Conservation (phyloP, 2,113 vertebrate species). For the Melanostigma gelatinosum region DNA sequence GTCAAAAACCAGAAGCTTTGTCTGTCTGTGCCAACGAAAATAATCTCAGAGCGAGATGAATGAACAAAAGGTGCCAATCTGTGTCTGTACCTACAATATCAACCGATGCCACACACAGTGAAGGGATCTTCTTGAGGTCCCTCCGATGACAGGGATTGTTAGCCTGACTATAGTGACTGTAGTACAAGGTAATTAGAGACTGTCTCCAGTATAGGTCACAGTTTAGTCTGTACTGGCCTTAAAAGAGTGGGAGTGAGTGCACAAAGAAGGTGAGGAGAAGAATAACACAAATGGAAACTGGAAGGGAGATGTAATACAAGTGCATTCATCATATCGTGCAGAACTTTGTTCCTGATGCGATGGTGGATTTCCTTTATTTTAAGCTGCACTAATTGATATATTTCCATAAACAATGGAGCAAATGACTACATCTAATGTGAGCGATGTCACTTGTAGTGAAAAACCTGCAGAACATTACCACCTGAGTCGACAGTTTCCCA, state of each 20-base stretch:
- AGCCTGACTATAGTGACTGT: slow-evolving; percentile 59
- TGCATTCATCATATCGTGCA: not conserved
- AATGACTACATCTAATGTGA: not conserved
- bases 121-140: slow-evolving; percentile 65
- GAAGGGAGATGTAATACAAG: slow-evolving; percentile 27
- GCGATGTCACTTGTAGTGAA: not conserved
- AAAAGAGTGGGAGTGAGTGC: slow-evolving; percentile 75
- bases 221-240: slow-evolving; percentile 80
- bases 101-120: slow-evolving; percentile 74
- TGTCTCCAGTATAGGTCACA: slow-evolving; percentile 72
- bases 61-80: slow-evolving; percentile 30
- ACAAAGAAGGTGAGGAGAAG: slow-evolving; percentile 62
- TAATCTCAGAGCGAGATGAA: slow-evolving; percentile 45
- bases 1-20: slow-evolving; percentile 36
- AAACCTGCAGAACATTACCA: not conserved
- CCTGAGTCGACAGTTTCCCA: not conserved
- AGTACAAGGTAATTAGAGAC: slow-evolving; percentile 77
- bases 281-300: slow-evolving; percentile 14
- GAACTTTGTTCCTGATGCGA: not conserved
- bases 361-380: slow-evolving; percentile 10
- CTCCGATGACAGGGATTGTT: slow-evolving; percentile 64
- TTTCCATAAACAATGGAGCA: not conserved
- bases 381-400: not conserved
- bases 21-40: slow-evolving; percentile 47
- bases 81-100: slow-evolving; percentile 20